Percentiles rank a stretch among this genome's conserved stretches.
These are phyloP conservation scores for Oreonectes daqikongensis DNA, from an alignment of 2,797 vertebrate genomes.

Conservation along the genomic window DNA sequence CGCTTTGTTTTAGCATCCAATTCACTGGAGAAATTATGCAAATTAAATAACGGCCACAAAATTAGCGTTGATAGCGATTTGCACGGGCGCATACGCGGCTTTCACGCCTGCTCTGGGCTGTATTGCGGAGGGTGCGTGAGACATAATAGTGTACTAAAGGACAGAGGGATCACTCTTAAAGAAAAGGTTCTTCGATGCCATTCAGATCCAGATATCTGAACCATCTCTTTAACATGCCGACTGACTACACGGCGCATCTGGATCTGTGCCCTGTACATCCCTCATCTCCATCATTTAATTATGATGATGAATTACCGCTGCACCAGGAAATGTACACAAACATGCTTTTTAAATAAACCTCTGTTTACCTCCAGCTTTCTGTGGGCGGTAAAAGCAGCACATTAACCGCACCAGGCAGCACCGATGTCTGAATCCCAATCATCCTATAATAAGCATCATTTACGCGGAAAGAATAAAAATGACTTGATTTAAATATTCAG, in stretches of 20 bases:
- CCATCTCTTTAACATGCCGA: not conserved
- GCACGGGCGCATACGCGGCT: too few relatives aligned
- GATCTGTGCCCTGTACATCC: not conserved
- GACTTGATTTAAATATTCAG: slow-evolving; percentile 11
- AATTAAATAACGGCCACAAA: slow-evolving; percentile 2
- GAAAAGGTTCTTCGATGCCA: too few relatives aligned
- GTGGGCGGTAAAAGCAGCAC: not conserved
- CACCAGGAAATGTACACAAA: not conserved
- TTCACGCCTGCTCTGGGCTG: not conserved
- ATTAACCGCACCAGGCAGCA: not conserved
- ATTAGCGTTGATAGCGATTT: not conserved
- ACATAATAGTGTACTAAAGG: not conserved
- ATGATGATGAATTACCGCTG: not conserved
- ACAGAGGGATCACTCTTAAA: too few relatives aligned
- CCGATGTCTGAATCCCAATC: not conserved
- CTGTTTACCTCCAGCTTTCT: not conserved
- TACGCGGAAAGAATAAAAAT: not conserved
- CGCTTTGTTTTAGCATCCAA: slow-evolving; percentile 1
- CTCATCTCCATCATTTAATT: slow-evolving; percentile 1
- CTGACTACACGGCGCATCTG: not conserved
- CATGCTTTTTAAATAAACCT: slow-evolving; percentile 12
- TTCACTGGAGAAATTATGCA: slow-evolving; percentile 14
- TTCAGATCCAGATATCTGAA: not conserved
- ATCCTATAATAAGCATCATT: slow-evolving; percentile 4
- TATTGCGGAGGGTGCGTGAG: not conserved